A percentile compares a stretch with the other conserved stretches of the same genome.
Conservation (phyloP, 2,113 vertebrate species). For the Cichladusa arquata region DNA sequence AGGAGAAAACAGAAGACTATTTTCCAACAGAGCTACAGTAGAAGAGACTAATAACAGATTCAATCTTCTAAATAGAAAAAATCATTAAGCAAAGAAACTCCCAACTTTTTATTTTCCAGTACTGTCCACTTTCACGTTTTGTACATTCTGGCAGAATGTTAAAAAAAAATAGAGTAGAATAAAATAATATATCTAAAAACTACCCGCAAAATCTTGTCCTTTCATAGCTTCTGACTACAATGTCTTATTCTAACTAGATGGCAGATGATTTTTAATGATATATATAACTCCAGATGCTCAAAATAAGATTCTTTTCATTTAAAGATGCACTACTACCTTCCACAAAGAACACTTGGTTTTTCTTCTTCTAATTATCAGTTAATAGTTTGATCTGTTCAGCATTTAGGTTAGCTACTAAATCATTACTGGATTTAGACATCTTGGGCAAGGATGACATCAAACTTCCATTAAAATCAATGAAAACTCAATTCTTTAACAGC, state of each 20-base stretch:
- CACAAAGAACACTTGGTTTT: background rate
- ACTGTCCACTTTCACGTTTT: background rate
- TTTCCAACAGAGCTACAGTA: background rate
- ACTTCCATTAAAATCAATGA: background rate
- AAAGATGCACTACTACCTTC: background rate
- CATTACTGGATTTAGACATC: background rate
- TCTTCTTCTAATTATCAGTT: background rate
- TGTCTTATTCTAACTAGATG: background rate
- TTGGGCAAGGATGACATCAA: background rate
- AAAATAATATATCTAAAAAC: background rate
- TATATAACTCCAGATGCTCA: background rate
- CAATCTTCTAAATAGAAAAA: background rate
- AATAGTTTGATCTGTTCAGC: background rate
- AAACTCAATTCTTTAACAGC: background rate
- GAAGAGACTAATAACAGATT: background rate
- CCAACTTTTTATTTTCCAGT: background rate
- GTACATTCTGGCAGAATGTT: background rate
- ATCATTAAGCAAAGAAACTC: background rate
- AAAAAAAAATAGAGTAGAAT: background rate
- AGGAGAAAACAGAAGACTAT: background rate
- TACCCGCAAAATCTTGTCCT: accelerated
- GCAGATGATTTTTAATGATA: background rate
- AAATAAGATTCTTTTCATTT: background rate
- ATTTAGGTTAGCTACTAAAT: background rate
- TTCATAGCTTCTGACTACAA: background rate